Conservation (phyloP, 2,797 vertebrate species). For the Chaetophractus vellerosus region DNA sequence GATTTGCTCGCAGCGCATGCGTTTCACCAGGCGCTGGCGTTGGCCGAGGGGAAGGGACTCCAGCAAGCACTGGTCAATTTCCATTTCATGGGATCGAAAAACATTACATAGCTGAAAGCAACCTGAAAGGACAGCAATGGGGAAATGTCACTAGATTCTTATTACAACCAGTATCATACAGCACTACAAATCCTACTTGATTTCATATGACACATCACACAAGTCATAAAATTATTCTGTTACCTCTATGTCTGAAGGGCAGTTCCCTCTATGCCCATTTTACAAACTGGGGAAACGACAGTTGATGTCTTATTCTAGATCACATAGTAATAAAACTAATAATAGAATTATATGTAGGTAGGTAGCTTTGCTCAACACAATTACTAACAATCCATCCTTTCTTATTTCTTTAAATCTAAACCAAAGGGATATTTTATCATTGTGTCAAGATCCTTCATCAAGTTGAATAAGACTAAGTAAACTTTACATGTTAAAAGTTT, state of each 20-base stretch:
- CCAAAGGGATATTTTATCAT: not conserved
- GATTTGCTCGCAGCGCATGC: slow-evolving; percentile 97
- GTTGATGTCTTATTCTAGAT: not conserved
- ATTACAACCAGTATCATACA: rapidly evolving
- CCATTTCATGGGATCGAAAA: slow-evolving; percentile 98
- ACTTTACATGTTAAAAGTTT: not conserved
- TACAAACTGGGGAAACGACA: rapidly evolving
- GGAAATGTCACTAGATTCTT: not conserved
- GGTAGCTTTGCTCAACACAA: not conserved
- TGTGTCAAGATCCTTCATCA: not conserved
- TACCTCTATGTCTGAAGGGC: too few species aligned
- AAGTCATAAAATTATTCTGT: not conserved
- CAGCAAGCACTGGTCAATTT: slow-evolving; percentile 99
- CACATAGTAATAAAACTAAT: not conserved
- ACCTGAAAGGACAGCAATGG: slow-evolving; percentile 89
- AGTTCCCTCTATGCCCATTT: not conserved
- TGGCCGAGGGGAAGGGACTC: slow-evolving; percentile 97
- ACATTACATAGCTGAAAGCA: slow-evolving; percentile 99
- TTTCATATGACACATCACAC: not conserved
- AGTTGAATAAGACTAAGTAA: not conserved
- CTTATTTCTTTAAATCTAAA: not conserved
- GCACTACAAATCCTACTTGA: not conserved
- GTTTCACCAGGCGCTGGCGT: slow-evolving; percentile 96
- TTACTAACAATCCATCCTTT: not conserved
- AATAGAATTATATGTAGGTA: not conserved